A percentile compares a stretch with the other conserved stretches of the same genome.
phyloP scores from a whole-genome alignment of 2,113 vertebrate genomes.

The Dasyornis broadbenti region DNA sequence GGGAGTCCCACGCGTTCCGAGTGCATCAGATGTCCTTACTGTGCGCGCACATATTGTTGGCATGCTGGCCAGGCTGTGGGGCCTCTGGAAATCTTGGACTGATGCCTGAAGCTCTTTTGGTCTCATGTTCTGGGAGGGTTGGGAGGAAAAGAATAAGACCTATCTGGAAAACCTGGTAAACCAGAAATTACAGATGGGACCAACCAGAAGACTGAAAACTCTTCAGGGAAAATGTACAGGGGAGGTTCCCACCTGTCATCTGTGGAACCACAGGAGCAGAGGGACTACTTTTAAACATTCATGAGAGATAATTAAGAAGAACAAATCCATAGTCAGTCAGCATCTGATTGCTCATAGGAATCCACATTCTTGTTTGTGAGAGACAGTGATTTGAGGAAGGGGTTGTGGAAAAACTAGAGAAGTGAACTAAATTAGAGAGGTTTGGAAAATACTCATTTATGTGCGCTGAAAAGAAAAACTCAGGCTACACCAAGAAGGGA shows the following conservation, averaged over 20 bases:
- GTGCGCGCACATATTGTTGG: neutral
- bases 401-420: neutral
- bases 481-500: neutral
- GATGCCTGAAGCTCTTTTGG: neutral
- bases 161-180: neutral
- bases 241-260: neutral
- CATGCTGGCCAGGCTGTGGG: neutral
- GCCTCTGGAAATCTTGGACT: constrained; percentile 14
- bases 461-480: neutral
- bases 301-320: neutral
- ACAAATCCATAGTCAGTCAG: neutral
- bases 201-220: neutral
- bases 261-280: neutral
- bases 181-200: neutral
- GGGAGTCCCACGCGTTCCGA: neutral
- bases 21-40: neutral
- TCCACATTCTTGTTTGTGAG: neutral
- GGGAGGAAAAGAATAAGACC: neutral
- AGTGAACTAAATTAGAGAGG: neutral
- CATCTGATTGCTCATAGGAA: neutral
- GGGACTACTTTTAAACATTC: neutral
- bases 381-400: neutral
- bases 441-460: neutral
- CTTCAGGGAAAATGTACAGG: neutral
- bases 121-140: neutral